A percentile compares a stretch with the other conserved stretches of the same genome.
Conservation (phyloP, 2,113 vertebrate genomes). For the Myrmecophaga tridactyla region DNA sequence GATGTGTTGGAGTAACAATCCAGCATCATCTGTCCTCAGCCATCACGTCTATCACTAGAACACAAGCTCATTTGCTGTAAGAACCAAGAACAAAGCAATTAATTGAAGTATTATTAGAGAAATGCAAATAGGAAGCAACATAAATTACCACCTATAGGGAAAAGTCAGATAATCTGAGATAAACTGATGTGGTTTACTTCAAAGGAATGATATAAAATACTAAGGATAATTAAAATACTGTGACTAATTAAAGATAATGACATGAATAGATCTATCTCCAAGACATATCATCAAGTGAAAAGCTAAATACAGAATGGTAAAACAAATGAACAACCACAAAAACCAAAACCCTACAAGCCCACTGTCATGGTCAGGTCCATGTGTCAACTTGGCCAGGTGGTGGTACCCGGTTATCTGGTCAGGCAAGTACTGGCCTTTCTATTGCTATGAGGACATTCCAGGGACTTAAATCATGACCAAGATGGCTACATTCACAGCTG, state of each 20-base stretch:
- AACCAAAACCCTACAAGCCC: neutral
- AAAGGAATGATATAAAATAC: neutral
- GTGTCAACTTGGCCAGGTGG: no score
- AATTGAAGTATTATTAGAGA: neutral
- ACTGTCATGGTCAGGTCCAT: no score
- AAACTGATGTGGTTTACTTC: neutral
- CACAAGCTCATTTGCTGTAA: rapidly evolving
- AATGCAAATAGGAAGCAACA: neutral
- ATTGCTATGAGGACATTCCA: no score
- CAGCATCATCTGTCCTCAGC: rapidly evolving
- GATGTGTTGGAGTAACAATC: neutral
- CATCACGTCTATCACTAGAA: rapidly evolving
- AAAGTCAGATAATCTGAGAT: neutral
- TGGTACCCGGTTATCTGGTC: no score
- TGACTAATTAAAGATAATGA: neutral
- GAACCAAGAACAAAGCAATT: neutral
- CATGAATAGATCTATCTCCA: neutral
- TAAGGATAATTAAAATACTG: neutral
- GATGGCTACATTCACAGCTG: no score
- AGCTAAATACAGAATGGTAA: neutral
- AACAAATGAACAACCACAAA: neutral
- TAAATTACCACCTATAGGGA: no score
- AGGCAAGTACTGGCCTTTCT: no score
- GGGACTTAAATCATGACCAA: no score
- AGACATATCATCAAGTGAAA: neutral